Conservation (phyloP, 2,888 invertebrate species). For the Anarsia innoxiella region DNA sequence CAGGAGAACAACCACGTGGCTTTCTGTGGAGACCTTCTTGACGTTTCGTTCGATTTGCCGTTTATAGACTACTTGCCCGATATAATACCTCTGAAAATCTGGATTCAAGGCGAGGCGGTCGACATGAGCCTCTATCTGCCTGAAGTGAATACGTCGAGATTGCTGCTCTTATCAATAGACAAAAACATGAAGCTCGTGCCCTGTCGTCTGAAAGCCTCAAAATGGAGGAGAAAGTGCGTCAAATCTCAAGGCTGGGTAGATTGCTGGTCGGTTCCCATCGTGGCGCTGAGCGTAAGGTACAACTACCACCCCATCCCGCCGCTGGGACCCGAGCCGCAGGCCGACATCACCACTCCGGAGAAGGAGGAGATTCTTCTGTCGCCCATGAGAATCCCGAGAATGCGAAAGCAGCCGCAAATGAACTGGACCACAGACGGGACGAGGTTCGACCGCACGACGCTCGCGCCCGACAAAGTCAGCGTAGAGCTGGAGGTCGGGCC, state of each 20-base stretch:
- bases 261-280: conserved; percentile 96
- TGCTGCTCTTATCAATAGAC: conserved; percentile 87
- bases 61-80: conserved; percentile 95
- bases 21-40: conserved; percentile 94
- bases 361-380: conserved; percentile 94
- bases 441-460: conserved; percentile 89
- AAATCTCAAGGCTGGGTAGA: conserved; percentile 91
- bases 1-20: conserved; percentile 97
- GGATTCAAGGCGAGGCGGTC: conserved; percentile 96
- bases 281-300: conserved; percentile 92
- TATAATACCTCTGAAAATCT: conserved; percentile 90
- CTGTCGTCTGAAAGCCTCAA: conserved; percentile 70
- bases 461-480: conserved; percentile 91
- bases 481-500: conserved; percentile 97
- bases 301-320: conserved; percentile 95
- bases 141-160: conserved; percentile 91
- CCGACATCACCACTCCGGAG: conserved; percentile 94
- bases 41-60: conserved; percentile 94
- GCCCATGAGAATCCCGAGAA: conserved; percentile 91
- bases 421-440: conserved; percentile 80
- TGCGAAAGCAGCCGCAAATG: conserved; percentile 81
- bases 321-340: conserved; percentile 90
- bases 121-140: conserved; percentile 93
- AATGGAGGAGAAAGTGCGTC: conserved; percentile 89
- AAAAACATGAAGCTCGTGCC: conserved; percentile 91